phyloP scores from a whole-genome alignment of 2,113 vertebrate species.

The Clarias magur region DNA sequence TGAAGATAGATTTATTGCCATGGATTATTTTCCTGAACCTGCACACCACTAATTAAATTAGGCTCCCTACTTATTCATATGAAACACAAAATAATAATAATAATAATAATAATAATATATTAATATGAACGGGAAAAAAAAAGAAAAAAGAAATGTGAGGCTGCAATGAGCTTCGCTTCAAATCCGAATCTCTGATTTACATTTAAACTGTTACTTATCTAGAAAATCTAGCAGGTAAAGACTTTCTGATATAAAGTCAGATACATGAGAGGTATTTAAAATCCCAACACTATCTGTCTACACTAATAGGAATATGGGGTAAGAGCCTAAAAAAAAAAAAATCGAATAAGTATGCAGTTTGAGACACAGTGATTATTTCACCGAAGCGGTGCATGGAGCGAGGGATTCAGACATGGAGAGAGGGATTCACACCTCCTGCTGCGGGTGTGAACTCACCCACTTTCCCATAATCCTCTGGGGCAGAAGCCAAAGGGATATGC shows the following conservation, averaged over 20 bases:
- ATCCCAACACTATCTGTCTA: background rate
- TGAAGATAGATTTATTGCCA: no score
- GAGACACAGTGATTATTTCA: background rate
- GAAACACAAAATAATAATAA: no score
- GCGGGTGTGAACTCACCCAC: slow-evolving; percentile 1
- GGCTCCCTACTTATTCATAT: background rate
- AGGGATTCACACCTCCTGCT: slow-evolving; percentile 11
- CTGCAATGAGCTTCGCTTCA: background rate
- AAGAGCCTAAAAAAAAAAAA: background rate
- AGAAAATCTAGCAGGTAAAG: no score
- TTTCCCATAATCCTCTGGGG: slow-evolving; percentile 8
- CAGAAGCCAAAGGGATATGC: background rate
- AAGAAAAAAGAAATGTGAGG: background rate
- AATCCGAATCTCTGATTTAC: background rate
- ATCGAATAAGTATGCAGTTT: background rate
- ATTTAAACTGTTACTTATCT: no score
- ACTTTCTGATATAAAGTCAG: background rate
- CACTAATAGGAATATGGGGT: background rate
- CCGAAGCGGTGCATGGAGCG: background rate
- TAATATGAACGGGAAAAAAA: background rate
- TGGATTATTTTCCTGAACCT: no score
- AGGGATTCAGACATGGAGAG: background rate
- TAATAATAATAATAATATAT: no score
- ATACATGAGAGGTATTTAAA: background rate
- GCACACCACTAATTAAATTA: background rate